Evolutionary conservation across 2,888 invertebrate genomes (phyloP), one percentile per base, ranked within the genome.

Genomic region (Drosophila vallismaia): DNA sequence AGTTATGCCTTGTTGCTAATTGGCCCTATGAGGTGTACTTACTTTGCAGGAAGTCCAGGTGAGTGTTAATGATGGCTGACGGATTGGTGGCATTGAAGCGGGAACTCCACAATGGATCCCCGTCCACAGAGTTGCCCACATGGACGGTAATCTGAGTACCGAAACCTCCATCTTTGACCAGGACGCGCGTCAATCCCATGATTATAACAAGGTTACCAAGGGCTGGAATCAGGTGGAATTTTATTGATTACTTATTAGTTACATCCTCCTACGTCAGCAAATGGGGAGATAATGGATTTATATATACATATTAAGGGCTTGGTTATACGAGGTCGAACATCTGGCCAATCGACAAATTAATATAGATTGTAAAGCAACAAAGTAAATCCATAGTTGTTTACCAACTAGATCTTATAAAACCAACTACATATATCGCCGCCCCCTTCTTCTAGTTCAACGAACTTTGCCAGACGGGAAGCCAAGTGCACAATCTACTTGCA

Each of bases 91-190:
- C 94, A 71, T 98, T 93, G 87, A 96, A 95, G 64, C 96, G 93
- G 4, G 97, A 95, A 86, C 96, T 97, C 98, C 97, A 98, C 33
- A 98, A 91, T 0, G 97, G 97, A 91, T 98, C 97, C 0, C 95
- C 95, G 89, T 97, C 96, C 63, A 97, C 95, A 58, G 94, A 94
- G 76, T 94, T 93, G 0, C 94, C 94, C 19, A 96, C 95, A 90
- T 96, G 95, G 52, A 94, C 94, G 2, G 95, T 94, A 76, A 97
- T 93, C 91, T 97, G 97, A 7, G 96, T 95, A 9, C 96, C 95
- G 91, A 97, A 96, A 3, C 97, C 97, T 0, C 97, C 97, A 80
- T 94, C 94, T 84, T 94, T 91, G 49, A 94, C 92, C 68, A 93
- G 91, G 38, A 94, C 87, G 48, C 92, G 88, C 58, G 80, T 83